Conservation (phyloP, 2,888 invertebrate genomes). For the Bunonema sp. region DNA sequence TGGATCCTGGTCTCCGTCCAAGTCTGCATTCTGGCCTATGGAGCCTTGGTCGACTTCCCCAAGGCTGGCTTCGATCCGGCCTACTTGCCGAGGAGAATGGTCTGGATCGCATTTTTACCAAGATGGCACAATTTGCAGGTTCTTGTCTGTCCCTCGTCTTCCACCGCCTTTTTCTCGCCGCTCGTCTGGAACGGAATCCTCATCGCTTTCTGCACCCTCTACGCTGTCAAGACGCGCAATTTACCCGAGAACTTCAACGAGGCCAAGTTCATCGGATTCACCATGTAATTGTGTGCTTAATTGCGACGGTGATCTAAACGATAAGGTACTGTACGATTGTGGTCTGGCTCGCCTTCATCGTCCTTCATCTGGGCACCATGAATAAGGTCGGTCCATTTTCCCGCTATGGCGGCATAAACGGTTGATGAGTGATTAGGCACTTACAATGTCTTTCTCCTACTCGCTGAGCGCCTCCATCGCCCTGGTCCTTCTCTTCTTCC, state of each 20-base stretch:
- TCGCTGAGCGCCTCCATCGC: constrained; percentile 62
- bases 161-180: constrained; percentile 63
- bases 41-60: constrained; percentile 54
- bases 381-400: constrained; percentile 17
- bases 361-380: constrained; percentile 76
- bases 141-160: constrained; percentile 52
- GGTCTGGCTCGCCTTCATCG: constrained; percentile 86
- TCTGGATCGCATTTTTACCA: too few relatives aligned
- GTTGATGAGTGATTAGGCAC: constrained; percentile 1
- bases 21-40: constrained; percentile 58
- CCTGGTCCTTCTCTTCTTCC: constrained; percentile 60
- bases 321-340: constrained; percentile 44
- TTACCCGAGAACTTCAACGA: constrained; percentile 97
- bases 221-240: constrained; percentile 83
- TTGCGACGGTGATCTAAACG: too few relatives aligned
- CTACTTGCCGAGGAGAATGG: constrained; percentile 17
- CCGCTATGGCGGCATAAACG: too few relatives aligned
- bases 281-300: constrained; percentile 98
- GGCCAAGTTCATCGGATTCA: constrained; percentile 60
- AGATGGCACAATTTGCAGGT: constrained; percentile 4
- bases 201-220: constrained; percentile 71
- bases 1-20: constrained; percentile 71
- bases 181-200: constrained; percentile 61
- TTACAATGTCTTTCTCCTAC: constrained; percentile 44
- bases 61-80: constrained; percentile 22